phyloP scores from a whole-genome alignment of 2,888 invertebrate genomes.

The Amphiduros pacificus region DNA sequence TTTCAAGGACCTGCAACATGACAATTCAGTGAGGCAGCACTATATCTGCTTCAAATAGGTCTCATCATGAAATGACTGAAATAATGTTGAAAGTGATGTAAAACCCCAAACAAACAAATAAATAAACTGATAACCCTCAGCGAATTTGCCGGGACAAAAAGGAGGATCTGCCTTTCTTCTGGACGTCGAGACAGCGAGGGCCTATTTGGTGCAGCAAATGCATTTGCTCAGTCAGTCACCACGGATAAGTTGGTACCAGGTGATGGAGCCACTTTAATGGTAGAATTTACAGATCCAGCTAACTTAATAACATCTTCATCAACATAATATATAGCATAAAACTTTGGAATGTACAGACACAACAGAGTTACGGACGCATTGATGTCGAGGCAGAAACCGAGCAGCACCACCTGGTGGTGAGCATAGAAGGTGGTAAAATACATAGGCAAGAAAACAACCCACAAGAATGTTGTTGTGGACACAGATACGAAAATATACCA shows the following conservation, averaged over 20 bases:
- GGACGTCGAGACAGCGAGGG: too few relatives aligned
- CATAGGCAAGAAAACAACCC: slow-evolving; percentile 27
- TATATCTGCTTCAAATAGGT: too few relatives aligned
- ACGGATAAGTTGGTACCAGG: not conserved
- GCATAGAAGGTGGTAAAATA: slow-evolving; percentile 25
- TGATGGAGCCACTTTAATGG: not conserved
- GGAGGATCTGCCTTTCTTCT: too few relatives aligned
- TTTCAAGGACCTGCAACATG: too few relatives aligned
- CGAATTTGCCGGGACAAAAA: too few relatives aligned
- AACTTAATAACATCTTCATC: slow-evolving; percentile 1
- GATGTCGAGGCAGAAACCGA: slow-evolving; percentile 23
- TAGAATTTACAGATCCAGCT: not conserved
- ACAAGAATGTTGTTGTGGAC: slow-evolving; percentile 24
- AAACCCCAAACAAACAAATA: too few relatives aligned
- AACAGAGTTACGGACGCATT: slow-evolving; percentile 20
- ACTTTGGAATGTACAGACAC: slow-evolving; percentile 21
- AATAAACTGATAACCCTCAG: too few relatives aligned
- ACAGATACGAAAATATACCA: slow-evolving; percentile 29
- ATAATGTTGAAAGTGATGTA: too few relatives aligned
- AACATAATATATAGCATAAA: slow-evolving; percentile 25
- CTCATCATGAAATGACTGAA: too few relatives aligned
- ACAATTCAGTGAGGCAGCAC: too few relatives aligned
- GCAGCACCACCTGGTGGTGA: slow-evolving; percentile 20
- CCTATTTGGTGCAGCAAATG: too few relatives aligned
- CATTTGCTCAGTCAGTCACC: not conserved